Conservation (phyloP, 2,888 invertebrate genomes). For the Sepioteuthis lessoniana region DNA sequence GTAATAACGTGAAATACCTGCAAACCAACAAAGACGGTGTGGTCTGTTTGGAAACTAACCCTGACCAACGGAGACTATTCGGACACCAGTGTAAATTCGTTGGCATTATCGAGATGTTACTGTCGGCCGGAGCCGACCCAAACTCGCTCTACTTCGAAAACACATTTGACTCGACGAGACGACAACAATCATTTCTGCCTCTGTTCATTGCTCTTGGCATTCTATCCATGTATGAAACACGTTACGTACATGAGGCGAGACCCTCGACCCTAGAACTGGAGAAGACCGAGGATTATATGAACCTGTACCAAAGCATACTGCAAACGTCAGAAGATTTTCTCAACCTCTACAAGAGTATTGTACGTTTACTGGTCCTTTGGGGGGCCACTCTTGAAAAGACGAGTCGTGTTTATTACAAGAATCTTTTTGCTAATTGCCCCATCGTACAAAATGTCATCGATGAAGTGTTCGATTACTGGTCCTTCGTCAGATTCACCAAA, state of each 20-base stretch:
- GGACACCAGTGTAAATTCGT: conserved; percentile 57
- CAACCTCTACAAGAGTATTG: conserved; percentile 58
- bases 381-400: conserved; percentile 51
- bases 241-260: conserved; percentile 24
- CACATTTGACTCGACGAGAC: neutral
- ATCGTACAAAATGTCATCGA: conserved; percentile 52
- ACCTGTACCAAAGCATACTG: conserved; percentile 39
- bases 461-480: conserved; percentile 55
- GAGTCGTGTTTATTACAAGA: conserved; percentile 46
- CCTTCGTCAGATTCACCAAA: conserved; percentile 50
- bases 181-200: conserved; percentile 40
- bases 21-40: conserved; percentile 38
- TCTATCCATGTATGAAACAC: conserved; percentile 38
- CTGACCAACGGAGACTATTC: conserved; percentile 51
- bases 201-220: conserved; percentile 43
- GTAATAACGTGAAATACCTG: conserved; percentile 55
- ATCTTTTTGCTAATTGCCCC: conserved; percentile 48
- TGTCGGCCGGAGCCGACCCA: conserved; percentile 56
- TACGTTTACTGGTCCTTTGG: conserved; percentile 56
- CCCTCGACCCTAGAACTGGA: conserved; percentile 38
- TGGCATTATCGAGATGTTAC: conserved; percentile 57
- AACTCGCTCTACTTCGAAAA: conserved; percentile 47
- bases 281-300: conserved; percentile 44
- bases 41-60: conserved; percentile 36
- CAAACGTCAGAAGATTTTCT: conserved; percentile 48